Evolutionary conservation across 2,797 vertebrate species (phyloP).

Genomic region (Channallabes apus): DNA sequence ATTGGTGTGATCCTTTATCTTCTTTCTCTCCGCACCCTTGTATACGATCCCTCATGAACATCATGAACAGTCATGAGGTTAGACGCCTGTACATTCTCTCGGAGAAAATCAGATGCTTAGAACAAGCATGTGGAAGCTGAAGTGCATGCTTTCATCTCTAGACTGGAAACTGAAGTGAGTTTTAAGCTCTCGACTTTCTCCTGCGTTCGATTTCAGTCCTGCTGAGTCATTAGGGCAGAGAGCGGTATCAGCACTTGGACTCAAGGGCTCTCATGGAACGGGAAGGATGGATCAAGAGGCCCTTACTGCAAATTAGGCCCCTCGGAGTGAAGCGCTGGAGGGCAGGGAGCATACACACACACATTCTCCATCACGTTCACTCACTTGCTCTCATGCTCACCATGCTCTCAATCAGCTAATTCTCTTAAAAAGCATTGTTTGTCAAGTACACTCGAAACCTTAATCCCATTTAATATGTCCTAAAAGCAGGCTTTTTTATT

Average conservation of each 20-base stretch:
- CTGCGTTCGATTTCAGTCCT: slow-evolving; percentile 40
- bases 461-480: slow-evolving; percentile 56
- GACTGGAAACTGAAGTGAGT: slow-evolving; percentile 43
- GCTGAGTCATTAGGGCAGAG: slow-evolving; percentile 50
- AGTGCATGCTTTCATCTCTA: slow-evolving; percentile 45
- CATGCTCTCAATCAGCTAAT: background rate
- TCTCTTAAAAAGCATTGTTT: slow-evolving; percentile 52
- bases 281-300: slow-evolving; percentile 56
- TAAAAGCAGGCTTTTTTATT: background rate
- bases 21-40: background rate
- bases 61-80: slow-evolving; percentile 8
- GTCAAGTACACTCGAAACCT: slow-evolving; percentile 58
- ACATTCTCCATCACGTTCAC: slow-evolving; percentile 6
- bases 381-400: no score
- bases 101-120: slow-evolving; percentile 22
- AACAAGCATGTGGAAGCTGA: slow-evolving; percentile 27
- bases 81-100: background rate
- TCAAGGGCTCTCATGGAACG: slow-evolving; percentile 48
- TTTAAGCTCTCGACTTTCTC: slow-evolving; percentile 36
- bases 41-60: background rate
- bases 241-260: slow-evolving; percentile 54
- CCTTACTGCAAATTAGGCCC: slow-evolving; percentile 62
- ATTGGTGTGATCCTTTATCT: background rate
- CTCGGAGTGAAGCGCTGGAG: slow-evolving; percentile 54
- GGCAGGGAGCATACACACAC: slow-evolving; percentile 37